Evolutionary conservation across 2,888 invertebrate species (phyloP).

Genomic region (Deroplatys truncata): DNA sequence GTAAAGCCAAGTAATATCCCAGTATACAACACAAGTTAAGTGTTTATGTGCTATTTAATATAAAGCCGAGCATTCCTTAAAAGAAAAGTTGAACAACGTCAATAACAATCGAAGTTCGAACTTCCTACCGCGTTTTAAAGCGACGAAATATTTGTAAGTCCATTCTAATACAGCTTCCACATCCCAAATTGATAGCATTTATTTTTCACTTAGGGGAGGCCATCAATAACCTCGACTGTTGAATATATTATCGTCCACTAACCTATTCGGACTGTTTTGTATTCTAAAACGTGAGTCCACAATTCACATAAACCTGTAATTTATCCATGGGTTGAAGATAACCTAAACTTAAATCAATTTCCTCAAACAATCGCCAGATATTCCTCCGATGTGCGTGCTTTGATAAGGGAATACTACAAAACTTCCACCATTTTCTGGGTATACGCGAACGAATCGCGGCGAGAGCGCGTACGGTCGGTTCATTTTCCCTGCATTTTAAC

Average conservation of each 20-base stretch:
- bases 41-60: no score
- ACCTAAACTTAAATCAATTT: neutral
- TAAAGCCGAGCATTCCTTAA: no score
- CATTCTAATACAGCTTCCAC: no score
- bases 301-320: neutral
- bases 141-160: neutral
- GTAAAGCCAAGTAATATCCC: no score
- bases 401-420: neutral
- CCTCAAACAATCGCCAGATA: neutral
- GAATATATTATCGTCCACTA: neutral
- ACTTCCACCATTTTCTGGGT: neutral
- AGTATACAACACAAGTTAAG: no score
- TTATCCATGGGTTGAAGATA: neutral
- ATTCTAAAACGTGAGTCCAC: neutral
- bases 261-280: neutral
- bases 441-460: neutral
- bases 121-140: neutral
- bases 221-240: neutral
- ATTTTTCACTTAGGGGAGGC: neutral
- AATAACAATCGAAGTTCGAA: neutral
- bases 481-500: neutral
- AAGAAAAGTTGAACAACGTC: neutral
- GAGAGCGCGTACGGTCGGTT: neutral
- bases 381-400: neutral
- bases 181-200: neutral